Percentiles rank a stretch among this genome's conserved stretches.
phyloP scores from a whole-genome alignment of 2,888 invertebrate genomes.

The Urechis unicinctus region DNA sequence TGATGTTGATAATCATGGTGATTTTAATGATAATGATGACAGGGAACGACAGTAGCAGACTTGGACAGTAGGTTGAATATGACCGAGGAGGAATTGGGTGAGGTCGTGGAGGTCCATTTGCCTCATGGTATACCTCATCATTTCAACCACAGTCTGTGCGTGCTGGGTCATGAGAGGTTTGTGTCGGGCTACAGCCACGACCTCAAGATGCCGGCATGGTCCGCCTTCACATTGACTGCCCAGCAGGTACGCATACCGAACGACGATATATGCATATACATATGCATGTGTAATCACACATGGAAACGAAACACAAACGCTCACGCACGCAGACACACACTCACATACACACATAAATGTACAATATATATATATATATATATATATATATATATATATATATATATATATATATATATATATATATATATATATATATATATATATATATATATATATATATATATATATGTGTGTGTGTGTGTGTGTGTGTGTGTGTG shows the following conservation, averaged over 20 bases:
- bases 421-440: neutral
- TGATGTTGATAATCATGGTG: too few species aligned
- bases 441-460: neutral
- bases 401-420: too few species aligned
- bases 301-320: too few species aligned
- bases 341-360: too few species aligned
- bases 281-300: too few species aligned
- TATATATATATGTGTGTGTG: neutral
- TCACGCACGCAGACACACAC: too few species aligned
- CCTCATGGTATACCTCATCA: constrained; percentile 26
- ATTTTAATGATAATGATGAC: neutral
- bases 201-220: constrained; percentile 25
- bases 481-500: too few species aligned
- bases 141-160: constrained; percentile 9
- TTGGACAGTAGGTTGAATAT: constrained; percentile 13
- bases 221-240: constrained; percentile 18
- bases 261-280: too few species aligned
- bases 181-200: constrained; percentile 23
- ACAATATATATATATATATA: too few species aligned
- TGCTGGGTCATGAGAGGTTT: constrained; percentile 23
- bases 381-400: too few species aligned
- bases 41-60: constrained; percentile 1
- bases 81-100: neutral
- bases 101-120: constrained; percentile 9
- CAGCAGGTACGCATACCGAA: neutral